Evolutionary conservation across 2,113 vertebrate species (phyloP).

Genomic region (Sinocyclocheilus anshuiensis): DNA sequence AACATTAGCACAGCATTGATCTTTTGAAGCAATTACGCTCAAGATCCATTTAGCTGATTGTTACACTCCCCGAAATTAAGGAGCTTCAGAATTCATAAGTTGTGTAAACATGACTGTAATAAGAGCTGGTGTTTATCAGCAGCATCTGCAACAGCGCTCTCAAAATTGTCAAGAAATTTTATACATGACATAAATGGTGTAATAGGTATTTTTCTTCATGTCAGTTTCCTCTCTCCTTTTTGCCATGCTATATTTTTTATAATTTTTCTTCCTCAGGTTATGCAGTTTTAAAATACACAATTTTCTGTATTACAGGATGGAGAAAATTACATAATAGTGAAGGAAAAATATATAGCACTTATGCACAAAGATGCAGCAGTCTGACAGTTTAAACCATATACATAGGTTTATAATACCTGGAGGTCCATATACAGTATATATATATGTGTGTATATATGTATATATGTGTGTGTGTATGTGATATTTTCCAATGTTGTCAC

Average conservation of each 20-base stretch:
- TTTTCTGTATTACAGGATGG: background rate
- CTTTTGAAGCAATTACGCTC: constrained; percentile 42
- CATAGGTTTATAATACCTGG: no score
- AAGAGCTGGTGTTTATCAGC: constrained; percentile 11
- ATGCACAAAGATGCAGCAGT: background rate
- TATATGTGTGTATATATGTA: no score
- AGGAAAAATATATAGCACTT: background rate
- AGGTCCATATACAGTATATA: no score
- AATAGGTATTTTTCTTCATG: constrained; percentile 16
- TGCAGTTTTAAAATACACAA: background rate
- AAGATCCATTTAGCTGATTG: constrained; percentile 43
- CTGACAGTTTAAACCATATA: background rate
- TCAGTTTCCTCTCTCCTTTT: background rate
- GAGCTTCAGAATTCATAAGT: constrained; percentile 27
- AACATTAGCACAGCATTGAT: constrained; percentile 30
- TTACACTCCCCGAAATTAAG: constrained; percentile 31
- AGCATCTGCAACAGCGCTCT: constrained; percentile 5
- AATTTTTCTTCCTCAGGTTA: background rate
- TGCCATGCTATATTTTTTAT: background rate
- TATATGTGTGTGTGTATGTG: no score
- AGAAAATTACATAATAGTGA: background rate
- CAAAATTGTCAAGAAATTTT: background rate
- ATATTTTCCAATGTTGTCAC: background rate
- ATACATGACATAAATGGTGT: background rate
- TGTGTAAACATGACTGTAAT: constrained; percentile 36